These are phyloP conservation scores for Rhagologus leucostigma DNA, from an alignment of 2,113 vertebrate species.

Conservation along the genomic window DNA sequence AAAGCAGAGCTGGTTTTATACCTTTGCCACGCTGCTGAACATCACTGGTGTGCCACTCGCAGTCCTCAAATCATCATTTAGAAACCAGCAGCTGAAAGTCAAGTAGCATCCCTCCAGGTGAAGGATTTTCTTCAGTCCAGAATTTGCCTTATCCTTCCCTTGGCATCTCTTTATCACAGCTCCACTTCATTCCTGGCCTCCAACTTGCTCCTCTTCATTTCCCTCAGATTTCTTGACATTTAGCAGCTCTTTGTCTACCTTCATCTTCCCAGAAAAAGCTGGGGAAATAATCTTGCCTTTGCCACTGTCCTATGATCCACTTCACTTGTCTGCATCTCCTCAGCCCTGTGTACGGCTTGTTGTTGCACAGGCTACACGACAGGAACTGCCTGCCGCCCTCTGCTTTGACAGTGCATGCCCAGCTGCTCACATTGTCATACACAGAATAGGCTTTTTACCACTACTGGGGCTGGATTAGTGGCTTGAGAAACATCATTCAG, in stretches of 20 bases:
- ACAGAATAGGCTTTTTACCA: neutral
- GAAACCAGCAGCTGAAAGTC: neutral
- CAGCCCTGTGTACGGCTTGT: accelerated
- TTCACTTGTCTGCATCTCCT: neutral
- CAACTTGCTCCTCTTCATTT: neutral
- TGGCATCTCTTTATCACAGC: neutral
- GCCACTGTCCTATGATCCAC: neutral
- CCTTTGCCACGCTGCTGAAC: neutral
- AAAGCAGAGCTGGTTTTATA: neutral
- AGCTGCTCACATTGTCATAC: neutral
- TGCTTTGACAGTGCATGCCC: neutral
- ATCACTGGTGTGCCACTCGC: neutral
- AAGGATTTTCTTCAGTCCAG: neutral
- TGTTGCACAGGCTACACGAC: neutral
- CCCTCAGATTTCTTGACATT: neutral
- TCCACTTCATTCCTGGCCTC: accelerated
- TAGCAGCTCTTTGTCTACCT: neutral
- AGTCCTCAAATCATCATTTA: neutral
- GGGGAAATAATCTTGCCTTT: neutral
- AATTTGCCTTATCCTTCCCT: neutral
- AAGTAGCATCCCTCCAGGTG: neutral
- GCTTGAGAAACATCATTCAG: neutral
- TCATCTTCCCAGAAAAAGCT: neutral
- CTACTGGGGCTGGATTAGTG: neutral
- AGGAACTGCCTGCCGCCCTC: neutral